Evolutionary conservation across 1,140 invertebrate species (phyloP).

Genomic region (Portunus trituberculatus): DNA sequence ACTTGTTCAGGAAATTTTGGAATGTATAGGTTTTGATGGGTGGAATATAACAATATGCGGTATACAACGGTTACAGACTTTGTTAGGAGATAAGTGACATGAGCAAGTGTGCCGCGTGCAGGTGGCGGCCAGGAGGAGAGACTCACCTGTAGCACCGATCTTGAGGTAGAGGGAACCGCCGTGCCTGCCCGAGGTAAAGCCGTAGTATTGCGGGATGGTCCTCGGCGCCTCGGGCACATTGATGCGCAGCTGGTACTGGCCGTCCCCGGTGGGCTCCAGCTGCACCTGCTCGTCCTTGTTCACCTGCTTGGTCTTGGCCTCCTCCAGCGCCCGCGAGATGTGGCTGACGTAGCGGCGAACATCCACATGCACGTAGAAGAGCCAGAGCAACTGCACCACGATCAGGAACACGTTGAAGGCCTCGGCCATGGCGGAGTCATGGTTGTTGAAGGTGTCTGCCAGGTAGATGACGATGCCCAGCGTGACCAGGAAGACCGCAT

Average conservation of each 20-base stretch:
- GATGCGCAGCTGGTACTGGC: constrained; percentile 76
- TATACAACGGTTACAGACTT: too few relatives aligned
- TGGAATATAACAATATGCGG: too few relatives aligned
- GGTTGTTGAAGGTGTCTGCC: constrained; percentile 82
- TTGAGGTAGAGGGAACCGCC: constrained; percentile 88
- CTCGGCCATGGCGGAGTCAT: constrained; percentile 82
- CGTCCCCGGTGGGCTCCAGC: constrained; percentile 80
- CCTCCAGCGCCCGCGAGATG: constrained; percentile 78
- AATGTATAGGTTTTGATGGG: too few relatives aligned
- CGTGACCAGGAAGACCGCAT: constrained; percentile 85
- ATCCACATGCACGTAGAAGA: constrained; percentile 84
- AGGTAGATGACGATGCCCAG: constrained; percentile 85
- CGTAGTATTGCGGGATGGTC: constrained; percentile 78
- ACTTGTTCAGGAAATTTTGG: too few relatives aligned
- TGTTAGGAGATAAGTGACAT: too few relatives aligned
- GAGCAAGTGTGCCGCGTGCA: neutral
- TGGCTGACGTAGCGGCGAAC: constrained; percentile 83
- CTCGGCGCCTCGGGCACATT: constrained; percentile 73
- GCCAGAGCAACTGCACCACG: constrained; percentile 83
- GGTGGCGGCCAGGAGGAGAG: neutral
- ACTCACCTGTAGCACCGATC: constrained; percentile 86
- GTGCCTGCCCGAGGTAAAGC: constrained; percentile 82
- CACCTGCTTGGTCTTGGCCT: constrained; percentile 72
- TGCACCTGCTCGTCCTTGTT: constrained; percentile 82
- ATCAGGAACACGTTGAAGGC: constrained; percentile 85